Evolutionary conservation across 2,888 invertebrate genomes (phyloP), one percentile per base, ranked within the genome.

Genomic region (Cynaeus angustus): DNA sequence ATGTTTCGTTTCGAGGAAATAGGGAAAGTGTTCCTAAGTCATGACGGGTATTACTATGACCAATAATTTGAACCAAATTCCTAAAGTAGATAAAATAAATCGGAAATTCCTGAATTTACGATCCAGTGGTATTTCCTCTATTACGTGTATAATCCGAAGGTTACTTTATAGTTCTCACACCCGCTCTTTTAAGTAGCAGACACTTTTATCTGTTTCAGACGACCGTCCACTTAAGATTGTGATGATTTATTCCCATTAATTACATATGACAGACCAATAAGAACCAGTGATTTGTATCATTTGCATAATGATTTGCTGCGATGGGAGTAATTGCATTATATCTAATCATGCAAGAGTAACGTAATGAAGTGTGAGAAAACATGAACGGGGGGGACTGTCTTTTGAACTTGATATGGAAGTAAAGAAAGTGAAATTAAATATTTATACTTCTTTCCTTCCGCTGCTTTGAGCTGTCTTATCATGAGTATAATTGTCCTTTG

Each of bases 171-270:
- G 41, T 56, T 41, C 38, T 43, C 16, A 16, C 8, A 21, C 41
- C 13, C 12, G 41, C 12, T 41, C n/a, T 50, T 48, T 62, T 48
- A 62, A 53, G 64, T 64, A 59, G 46, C 3, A 21, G 21, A 21
- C 21, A 21, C 21, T 21, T 21, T 21, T 21, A 21, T 21, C 21
- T 21, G 21, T n/a, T n/a, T n/a, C 21, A 21, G 21, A 21, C 21
- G 21, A 3, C 21, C 4, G 21, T 21, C 21, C 4, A 4, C 21
- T 4, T 21, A 4, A 21, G 21, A 53, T 53, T 43, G 53, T 9
- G 21, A 26, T 41, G 53, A 64, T 64, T 64, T 64, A 64, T 64
- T 6, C 41, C 52, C 64, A 43, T 53, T 64, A 64, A 64, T 64
- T 28, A 64, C 53, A 64, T 21, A 64, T 43, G 52, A 43, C 43